These are phyloP conservation scores for Momotus momota DNA, from an alignment of 2,797 vertebrate species.

Conservation along the genomic window DNA sequence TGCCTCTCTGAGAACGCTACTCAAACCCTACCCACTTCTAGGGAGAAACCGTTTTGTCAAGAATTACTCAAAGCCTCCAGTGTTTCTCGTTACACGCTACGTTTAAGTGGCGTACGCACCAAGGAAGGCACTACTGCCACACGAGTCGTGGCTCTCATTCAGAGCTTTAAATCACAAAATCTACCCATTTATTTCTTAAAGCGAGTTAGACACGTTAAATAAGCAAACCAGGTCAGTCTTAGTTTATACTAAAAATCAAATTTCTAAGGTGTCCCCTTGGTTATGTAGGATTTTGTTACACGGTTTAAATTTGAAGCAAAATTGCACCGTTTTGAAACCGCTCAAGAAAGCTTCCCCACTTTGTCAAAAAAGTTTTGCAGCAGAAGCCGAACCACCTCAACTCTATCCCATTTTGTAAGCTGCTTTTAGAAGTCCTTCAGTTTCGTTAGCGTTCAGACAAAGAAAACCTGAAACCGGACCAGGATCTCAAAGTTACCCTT, in stretches of 20 bases:
- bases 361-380: background rate
- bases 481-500: conserved; percentile 75
- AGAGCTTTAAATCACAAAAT: background rate
- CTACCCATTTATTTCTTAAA: background rate
- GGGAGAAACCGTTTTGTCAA: background rate
- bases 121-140: background rate
- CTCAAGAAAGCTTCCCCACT: conserved; percentile 32
- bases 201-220: background rate
- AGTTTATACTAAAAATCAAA: background rate
- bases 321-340: background rate
- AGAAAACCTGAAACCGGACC: conserved; percentile 73
- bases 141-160: background rate
- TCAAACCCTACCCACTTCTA: conserved; percentile 45
- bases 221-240: conserved; percentile 7
- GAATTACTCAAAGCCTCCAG: background rate
- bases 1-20: background rate
- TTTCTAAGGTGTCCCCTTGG: background rate
- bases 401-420: conserved; percentile 26
- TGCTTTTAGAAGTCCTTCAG: conserved; percentile 20
- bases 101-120: background rate
- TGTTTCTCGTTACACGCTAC: background rate
- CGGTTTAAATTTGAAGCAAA: background rate
- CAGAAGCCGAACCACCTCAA: conserved; percentile 24
- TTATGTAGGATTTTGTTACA: conserved; percentile 11
- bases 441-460: conserved; percentile 55